Percentiles rank a stretch among this genome's conserved stretches.
phyloP scores from a whole-genome alignment of 2,797 vertebrate genomes.

The Otolemur crassicaudatus region DNA sequence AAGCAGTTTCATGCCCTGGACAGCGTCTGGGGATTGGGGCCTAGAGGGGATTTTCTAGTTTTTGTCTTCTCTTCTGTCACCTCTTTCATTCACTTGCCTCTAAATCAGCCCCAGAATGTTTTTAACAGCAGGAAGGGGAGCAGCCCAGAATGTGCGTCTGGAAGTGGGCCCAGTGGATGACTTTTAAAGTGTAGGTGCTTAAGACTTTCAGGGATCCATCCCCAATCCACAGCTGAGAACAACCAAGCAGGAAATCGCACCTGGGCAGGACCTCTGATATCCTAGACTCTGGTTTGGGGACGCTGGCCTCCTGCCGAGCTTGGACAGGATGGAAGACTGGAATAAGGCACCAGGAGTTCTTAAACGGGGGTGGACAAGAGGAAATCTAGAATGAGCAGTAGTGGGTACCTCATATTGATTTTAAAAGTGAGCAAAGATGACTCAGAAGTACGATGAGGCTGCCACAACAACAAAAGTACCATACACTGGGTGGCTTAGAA shows the following conservation, averaged over 20 bases:
- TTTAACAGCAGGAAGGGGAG: too few species aligned
- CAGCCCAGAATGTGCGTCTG: background rate
- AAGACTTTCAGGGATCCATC: background rate
- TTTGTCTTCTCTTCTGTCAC: background rate
- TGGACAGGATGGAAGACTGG: background rate
- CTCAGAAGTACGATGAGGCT: fast-evolving
- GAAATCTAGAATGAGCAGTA: background rate
- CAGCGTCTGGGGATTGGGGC: background rate
- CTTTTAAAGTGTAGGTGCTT: too few species aligned
- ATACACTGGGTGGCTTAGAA: background rate
- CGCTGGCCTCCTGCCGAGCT: background rate
- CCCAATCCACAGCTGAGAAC: fast-evolving
- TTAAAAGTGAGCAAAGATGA: background rate
- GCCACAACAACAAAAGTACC: background rate
- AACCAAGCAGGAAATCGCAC: fast-evolving
- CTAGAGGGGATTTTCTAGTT: fast-evolving
- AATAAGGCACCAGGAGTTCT: fast-evolving
- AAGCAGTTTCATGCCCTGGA: background rate
- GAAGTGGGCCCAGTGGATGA: fast-evolving
- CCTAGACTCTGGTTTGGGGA: background rate
- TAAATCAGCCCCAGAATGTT: background rate
- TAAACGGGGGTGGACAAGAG: too few species aligned
- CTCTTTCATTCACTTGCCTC: background rate
- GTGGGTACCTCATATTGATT: too few species aligned
- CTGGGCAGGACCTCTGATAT: fast-evolving